A percentile compares a stretch with the other conserved stretches of the same genome.
Conservation (phyloP, 2,113 vertebrate species). For the Rhegmatorhina hoffmannsi region DNA sequence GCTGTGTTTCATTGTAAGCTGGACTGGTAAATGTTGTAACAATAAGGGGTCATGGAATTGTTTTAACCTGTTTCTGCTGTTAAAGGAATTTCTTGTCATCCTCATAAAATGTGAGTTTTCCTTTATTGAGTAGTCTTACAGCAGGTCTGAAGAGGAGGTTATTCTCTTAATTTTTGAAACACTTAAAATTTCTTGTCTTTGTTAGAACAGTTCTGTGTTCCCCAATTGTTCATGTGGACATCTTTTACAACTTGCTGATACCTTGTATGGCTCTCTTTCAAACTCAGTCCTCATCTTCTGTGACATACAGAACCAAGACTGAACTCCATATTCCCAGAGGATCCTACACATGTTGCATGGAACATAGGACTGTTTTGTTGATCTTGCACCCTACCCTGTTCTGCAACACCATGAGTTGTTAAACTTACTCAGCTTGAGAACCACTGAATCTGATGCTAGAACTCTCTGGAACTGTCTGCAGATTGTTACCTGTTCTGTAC, state of each 20-base stretch:
- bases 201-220: neutral
- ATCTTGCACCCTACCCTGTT: neutral
- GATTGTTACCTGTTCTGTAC: neutral
- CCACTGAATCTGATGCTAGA: neutral
- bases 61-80: neutral
- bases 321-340: neutral
- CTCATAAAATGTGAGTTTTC: neutral
- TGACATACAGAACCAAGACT: neutral
- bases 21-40: neutral
- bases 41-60: neutral
- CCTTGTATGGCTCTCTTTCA: neutral
- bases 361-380: fast-evolving
- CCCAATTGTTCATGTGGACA: fast-evolving
- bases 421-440: neutral
- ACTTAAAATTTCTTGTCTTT: neutral
- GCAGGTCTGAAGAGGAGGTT: neutral
- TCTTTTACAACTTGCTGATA: neutral
- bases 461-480: neutral
- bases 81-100: neutral
- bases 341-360: neutral
- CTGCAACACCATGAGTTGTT: neutral
- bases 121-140: neutral
- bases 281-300: neutral
- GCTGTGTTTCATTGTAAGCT: neutral
- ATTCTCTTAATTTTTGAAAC: neutral